A percentile compares a stretch with the other conserved stretches of the same genome.
Evolutionary conservation across 2,797 vertebrate species (phyloP).

Genomic region (Urocyon cinereoargenteus): DNA sequence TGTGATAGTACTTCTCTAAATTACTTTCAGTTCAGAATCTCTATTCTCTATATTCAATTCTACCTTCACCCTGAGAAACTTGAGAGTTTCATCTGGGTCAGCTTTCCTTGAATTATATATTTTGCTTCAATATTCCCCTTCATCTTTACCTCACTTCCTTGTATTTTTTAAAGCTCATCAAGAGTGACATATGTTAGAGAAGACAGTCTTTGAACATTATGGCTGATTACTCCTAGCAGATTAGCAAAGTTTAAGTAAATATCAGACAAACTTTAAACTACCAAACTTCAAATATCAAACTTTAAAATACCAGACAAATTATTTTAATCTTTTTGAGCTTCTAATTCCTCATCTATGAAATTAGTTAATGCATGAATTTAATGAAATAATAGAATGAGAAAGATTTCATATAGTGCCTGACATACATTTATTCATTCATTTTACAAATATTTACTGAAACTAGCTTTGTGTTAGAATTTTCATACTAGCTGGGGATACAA

Average conservation of each 20-base stretch:
- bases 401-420: not conserved
- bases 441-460: constrained; percentile 7
- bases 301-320: not conserved
- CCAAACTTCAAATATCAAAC: not conserved
- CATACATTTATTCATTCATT: not conserved
- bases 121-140: constrained; percentile 37
- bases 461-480: not conserved
- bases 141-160: not conserved
- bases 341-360: constrained; percentile 4
- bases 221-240: not conserved
- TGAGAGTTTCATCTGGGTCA: not conserved
- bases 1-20: not conserved
- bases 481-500: not conserved
- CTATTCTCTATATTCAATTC: not conserved
- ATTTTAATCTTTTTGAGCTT: not conserved
- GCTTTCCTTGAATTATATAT: not conserved
- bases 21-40: not conserved
- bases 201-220: constrained; percentile 15
- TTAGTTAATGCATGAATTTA: not conserved
- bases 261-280: not conserved
- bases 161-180: not conserved
- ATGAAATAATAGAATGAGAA: not conserved
- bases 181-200: not conserved
- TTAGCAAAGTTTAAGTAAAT: not conserved
- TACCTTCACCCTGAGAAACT: not conserved